Evolutionary conservation across 1,140 invertebrate species (phyloP).

Genomic region (Contarinia nasturtii): DNA sequence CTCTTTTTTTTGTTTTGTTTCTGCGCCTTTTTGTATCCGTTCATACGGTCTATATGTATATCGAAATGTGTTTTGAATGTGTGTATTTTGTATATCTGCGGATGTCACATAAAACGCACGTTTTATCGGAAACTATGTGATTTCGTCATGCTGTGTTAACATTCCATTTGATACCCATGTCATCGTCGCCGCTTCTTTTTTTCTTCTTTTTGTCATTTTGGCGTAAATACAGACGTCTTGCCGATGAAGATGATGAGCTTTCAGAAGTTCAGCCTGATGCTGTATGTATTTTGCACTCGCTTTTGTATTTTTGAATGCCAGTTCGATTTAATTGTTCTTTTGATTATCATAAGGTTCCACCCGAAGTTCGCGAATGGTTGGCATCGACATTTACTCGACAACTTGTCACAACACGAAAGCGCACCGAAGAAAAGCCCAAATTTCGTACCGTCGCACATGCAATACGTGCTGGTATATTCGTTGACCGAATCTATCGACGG

Average conservation of each 20-base stretch:
- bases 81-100: too few species aligned
- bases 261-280: constrained; percentile 91
- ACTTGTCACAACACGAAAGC: constrained; percentile 49
- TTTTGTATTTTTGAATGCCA: too few species aligned
- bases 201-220: not conserved
- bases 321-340: too few species aligned
- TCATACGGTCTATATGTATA: too few species aligned
- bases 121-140: too few species aligned
- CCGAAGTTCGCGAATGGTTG: constrained; percentile 90
- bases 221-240: constrained; percentile 34
- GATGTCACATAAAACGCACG: too few species aligned
- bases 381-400: constrained; percentile 94
- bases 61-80: too few species aligned
- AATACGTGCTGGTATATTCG: constrained; percentile 91
- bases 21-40: too few species aligned
- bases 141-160: not conserved
- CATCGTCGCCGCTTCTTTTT: not conserved
- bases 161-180: not conserved
- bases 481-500: constrained; percentile 84
- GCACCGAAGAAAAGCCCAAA: constrained; percentile 61
- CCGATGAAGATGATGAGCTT: constrained; percentile 83
- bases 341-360: too few species aligned
- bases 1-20: too few species aligned
- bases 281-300: too few species aligned
- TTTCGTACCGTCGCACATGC: constrained; percentile 94